Percentiles rank a stretch among this genome's conserved stretches.
These are phyloP conservation scores for Aproaerema taeniolella DNA, from an alignment of 2,888 invertebrate genomes.

Conservation along the genomic window DNA sequence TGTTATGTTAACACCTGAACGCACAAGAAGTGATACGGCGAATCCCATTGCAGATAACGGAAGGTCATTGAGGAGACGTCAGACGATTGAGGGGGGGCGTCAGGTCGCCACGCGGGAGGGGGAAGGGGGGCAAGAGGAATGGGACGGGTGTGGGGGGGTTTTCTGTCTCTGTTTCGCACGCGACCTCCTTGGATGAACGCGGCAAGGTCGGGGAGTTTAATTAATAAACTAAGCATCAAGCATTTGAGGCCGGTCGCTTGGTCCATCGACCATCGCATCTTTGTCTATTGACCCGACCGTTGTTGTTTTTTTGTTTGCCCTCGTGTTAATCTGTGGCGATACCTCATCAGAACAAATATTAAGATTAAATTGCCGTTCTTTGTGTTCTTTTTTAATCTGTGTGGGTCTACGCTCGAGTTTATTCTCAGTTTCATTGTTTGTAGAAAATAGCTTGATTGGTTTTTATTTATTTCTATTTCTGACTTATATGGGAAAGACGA, in stretches of 20 bases:
- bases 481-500: too few relatives aligned
- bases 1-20: constrained; percentile 1
- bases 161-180: constrained; percentile 42
- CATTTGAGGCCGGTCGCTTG: constrained; percentile 63
- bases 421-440: not conserved
- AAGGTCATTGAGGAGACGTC: constrained; percentile 72
- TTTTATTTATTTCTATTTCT: too few relatives aligned
- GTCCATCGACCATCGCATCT: constrained; percentile 72
- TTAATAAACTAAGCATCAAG: constrained; percentile 77
- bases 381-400: not conserved
- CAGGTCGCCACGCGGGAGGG: constrained; percentile 38
- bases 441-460: too few relatives aligned
- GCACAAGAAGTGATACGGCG: constrained; percentile 13
- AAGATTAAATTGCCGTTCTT: constrained; percentile 2
- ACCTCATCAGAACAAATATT: constrained; percentile 2
- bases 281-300: constrained; percentile 70
- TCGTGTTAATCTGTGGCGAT: constrained; percentile 23
- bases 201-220: constrained; percentile 76
- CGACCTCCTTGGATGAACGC: constrained; percentile 75
- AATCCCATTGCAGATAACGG: constrained; percentile 66
- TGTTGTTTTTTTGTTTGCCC: constrained; percentile 44
- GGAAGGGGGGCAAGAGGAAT: constrained; percentile 24
- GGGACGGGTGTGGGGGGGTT: constrained; percentile 25
- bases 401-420: not conserved
- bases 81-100: constrained; percentile 51